phyloP scores from a whole-genome alignment of 2,113 vertebrate species.

The Brachyhypopomus occidentalis region DNA sequence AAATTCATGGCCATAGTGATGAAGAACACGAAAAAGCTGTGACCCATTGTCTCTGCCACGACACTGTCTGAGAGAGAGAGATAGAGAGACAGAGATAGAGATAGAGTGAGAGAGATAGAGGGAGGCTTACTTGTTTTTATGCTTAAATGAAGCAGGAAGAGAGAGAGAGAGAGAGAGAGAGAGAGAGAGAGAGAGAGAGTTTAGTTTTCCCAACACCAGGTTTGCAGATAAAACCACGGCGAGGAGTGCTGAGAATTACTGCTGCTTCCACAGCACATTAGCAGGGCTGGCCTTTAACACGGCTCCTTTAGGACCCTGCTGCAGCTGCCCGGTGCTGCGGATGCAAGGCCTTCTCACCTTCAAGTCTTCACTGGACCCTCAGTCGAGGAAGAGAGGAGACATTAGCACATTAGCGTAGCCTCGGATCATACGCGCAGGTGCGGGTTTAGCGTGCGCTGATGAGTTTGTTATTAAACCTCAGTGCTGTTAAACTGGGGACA shows the following conservation, averaged over 20 bases:
- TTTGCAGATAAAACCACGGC: slow-evolving; percentile 38
- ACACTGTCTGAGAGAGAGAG: background rate
- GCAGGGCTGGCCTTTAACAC: slow-evolving; percentile 41
- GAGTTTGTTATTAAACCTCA: background rate
- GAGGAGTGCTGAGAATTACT: slow-evolving; percentile 36
- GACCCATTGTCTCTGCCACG: background rate
- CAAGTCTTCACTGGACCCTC: slow-evolving; percentile 26
- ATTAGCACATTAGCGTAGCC: background rate
- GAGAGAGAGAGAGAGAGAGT: slow-evolving; percentile 9
- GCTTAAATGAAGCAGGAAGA: background rate
- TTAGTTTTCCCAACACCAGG: slow-evolving; percentile 20
- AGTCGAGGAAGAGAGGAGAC: background rate
- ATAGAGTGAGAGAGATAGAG: background rate
- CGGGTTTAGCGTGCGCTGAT: background rate
- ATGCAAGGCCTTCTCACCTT: slow-evolving; percentile 44
- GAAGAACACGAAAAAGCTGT: slow-evolving; percentile 25
- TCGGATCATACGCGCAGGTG: background rate
- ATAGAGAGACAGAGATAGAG: too few relatives aligned
- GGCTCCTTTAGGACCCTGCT: slow-evolving; percentile 43
- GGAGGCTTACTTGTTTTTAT: too few relatives aligned
- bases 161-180: slow-evolving; percentile 8
- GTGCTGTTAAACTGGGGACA: background rate
- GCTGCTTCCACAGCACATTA: slow-evolving; percentile 52
- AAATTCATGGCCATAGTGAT: background rate
- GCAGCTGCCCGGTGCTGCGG: slow-evolving; percentile 43